Base-by-base conservation (phyloP, 2,113 vertebrate species). In the Neopipo cinnamomea region DNA sequence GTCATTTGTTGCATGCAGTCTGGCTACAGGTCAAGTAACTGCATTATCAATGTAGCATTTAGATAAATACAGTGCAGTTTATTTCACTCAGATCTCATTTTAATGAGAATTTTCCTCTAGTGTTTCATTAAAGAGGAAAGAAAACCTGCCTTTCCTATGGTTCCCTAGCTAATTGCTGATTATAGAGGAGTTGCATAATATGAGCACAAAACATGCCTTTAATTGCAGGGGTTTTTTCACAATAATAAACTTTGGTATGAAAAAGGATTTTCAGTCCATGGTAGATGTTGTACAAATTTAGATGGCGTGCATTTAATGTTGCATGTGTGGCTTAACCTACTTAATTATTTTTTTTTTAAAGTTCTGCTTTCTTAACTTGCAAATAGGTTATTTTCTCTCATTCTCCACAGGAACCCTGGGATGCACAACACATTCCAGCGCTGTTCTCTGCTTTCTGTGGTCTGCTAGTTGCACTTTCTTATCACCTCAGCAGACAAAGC, bases 381-480 rank as follows among this genome's bases (percentile, higher is more conserved):
- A 84, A 72, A 72, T 73, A 46, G 55, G 96, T 58, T 91, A 33
- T 22, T 89, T 75, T 97, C 62, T 97, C 46, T 96, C 72, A 85
- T 86, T 62, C 88, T 86, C 20, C 80, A 65, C 88, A 99, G 99
- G 99, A 99, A 39, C 99, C 99, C 1, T 99, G 99, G 99, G 98
- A 99, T 88, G 98, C 98, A 33, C 99, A 99, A 93, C 99, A 99
- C 95, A 99, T 99, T 62, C 99, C 99, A 3, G 99, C 99, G 0
- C 97, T 99, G 78, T 99, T 99, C 75, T 99, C 99, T 47, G 98
- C 98, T 78, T 99, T 99, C 97, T 99, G 99, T 96, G 99, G 99
- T 58, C 98, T 99, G 89, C 89, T 99, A 87, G 99, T 99, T 42
- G 98, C 99, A 6, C 98, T 99, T 92, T 99, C 99, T 53, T 99